A percentile compares a stretch with the other conserved stretches of the same genome.
phyloP scores from a whole-genome alignment of 1,140 invertebrate genomes.

The Diploscapter pachys region DNA sequence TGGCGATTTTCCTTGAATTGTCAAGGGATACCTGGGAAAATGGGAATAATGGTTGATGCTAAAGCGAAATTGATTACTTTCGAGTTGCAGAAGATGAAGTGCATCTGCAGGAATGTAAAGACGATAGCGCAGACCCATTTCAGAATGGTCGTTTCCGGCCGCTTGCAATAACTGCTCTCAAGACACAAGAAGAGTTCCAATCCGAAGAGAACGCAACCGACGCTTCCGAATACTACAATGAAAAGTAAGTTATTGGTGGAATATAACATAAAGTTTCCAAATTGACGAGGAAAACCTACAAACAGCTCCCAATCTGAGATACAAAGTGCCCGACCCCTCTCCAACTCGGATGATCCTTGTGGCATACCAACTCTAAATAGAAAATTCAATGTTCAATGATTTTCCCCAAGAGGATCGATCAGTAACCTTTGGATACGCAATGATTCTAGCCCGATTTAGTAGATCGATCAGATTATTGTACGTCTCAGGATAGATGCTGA shows the following conservation, averaged over 20 bases:
- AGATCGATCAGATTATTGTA: constrained; percentile 9
- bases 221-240: constrained; percentile 54
- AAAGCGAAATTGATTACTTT: constrained; percentile 38
- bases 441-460: constrained; percentile 5
- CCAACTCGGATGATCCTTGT: constrained; percentile 36
- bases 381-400: constrained; percentile 1
- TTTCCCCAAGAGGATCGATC: constrained; percentile 2
- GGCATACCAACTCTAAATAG: constrained; percentile 32
- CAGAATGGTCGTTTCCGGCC: constrained; percentile 31
- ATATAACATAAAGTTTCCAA: not conserved
- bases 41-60: constrained; percentile 5
- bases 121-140: constrained; percentile 41
- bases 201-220: constrained; percentile 54
- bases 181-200: constrained; percentile 56
- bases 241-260: not conserved
- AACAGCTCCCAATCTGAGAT: constrained; percentile 51
- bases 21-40: constrained; percentile 9
- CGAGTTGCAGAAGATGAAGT: constrained; percentile 58
- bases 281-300: constrained; percentile 21
- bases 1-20: constrained; percentile 45
- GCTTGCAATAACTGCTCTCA: constrained; percentile 35
- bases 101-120: constrained; percentile 58
- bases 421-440: constrained; percentile 31
- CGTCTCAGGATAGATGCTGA: constrained; percentile 51
- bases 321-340: constrained; percentile 51